These are phyloP conservation scores for Rhagonycha lutea DNA, from an alignment of 2,888 invertebrate genomes.

Conservation along the genomic window DNA sequence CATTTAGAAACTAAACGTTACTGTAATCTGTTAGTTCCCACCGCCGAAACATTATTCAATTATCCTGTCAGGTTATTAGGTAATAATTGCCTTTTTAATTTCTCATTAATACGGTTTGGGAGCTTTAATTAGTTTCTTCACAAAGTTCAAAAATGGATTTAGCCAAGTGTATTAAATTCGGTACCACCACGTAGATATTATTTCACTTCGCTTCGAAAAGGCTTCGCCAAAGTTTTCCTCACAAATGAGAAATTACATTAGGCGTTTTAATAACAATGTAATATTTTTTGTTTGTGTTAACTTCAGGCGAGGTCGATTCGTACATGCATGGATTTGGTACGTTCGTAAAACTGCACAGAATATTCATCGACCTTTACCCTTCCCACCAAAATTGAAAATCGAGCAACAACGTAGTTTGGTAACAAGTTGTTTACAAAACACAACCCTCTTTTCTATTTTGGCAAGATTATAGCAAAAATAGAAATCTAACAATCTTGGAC, in stretches of 20 bases:
- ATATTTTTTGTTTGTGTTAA: too few relatives aligned
- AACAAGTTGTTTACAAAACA: slow-evolving; percentile 32
- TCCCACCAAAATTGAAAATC: slow-evolving; percentile 25
- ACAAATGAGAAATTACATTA: neutral
- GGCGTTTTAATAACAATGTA: neutral
- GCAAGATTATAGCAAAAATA: neutral
- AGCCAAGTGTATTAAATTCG: neutral
- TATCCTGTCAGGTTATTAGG: slow-evolving; percentile 23
- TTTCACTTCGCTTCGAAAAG: neutral
- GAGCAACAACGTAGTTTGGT: slow-evolving; percentile 15
- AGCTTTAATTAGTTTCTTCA: slow-evolving; percentile 23
- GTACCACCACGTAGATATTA: neutral
- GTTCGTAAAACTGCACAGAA: slow-evolving; percentile 18
- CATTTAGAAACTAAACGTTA: slow-evolving; percentile 19
- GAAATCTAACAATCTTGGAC: neutral
- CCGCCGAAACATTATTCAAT: slow-evolving; percentile 19
- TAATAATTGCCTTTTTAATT: slow-evolving; percentile 24
- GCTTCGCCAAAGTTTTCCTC: neutral
- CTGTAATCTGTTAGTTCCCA: slow-evolving; percentile 27
- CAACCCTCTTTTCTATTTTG: slow-evolving; percentile 20
- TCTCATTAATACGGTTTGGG: slow-evolving; percentile 19
- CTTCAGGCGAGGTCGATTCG: too few relatives aligned
- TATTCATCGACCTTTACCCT: slow-evolving; percentile 28
- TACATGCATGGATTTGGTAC: neutral
- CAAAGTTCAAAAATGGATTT: neutral